Evolutionary conservation across 1,140 invertebrate genomes (phyloP), one percentile per base, ranked within the genome.

Genomic region (Drosophila insularis): DNA sequence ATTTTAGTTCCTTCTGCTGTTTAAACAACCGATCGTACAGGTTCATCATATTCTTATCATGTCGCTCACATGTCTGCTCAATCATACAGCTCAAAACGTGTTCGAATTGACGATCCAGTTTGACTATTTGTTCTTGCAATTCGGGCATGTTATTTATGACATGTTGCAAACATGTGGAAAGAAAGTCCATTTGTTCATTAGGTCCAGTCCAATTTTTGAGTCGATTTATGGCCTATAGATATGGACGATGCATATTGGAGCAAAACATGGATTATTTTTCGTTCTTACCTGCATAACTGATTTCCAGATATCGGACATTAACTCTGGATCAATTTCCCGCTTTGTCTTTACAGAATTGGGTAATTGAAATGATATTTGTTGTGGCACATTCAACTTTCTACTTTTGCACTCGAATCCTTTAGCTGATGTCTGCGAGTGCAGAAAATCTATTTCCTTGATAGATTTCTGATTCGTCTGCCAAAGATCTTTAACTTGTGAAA

Each of bases 91-190:
- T 43, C 17, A 87, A 19, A 17, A 58, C 54, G 3, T 11, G 2
- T 6, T 87, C 79, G n/a, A 87, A 43, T n/a, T 63, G 65, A 27
- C 56, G 40, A 64, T 87, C 82, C 10, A 87, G 63, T 10, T 71
- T 23, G 2, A n/a, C 0, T 0, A 86, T n/a, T 10, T 61, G 32
- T 0, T 40, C 6, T 0, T 37, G 55, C 23, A 67, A 35, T 0
- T 43, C 37, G 0, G 84, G 69, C 2, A 68, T 69, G 14, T 64
- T 43, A 1, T 35, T 56, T 1, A 72, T 27, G 1, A 85, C 7
- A 10, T 77, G 69, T 53, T 67, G 58, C 10, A 86, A 43, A 35
- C 53, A 43, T 2, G 40, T 72, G 63, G 43, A n/a, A 27, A 86
- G 27, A 11, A 85, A 86, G 13, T 75, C 66, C 0, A 86, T 14